A percentile compares a stretch with the other conserved stretches of the same genome.
Evolutionary conservation across 2,797 vertebrate species (phyloP).

Genomic region (Intellagama lesueurii): DNA sequence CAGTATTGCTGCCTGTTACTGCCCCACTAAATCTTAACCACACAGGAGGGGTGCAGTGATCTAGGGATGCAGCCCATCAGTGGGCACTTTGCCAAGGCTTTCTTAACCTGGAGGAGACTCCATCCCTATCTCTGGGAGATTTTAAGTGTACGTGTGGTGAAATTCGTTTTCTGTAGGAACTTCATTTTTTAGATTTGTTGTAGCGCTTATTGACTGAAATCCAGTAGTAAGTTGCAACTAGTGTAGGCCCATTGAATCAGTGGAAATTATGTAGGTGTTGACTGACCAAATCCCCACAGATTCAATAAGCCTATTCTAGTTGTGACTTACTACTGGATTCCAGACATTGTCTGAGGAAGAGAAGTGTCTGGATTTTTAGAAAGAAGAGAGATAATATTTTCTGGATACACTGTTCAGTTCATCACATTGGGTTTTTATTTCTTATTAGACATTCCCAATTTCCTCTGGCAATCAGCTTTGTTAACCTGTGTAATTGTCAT

Average conservation of each 20-base stretch:
- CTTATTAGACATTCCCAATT: neutral
- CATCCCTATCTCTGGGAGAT: neutral
- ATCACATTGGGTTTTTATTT: neutral
- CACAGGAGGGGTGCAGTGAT: neutral
- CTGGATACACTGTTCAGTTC: neutral
- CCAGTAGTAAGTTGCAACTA: too few species aligned
- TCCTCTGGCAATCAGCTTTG: slow-evolving; percentile 31
- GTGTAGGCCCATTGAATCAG: neutral
- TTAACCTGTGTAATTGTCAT: slow-evolving; percentile 39
- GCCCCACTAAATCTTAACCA: neutral
- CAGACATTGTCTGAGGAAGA: neutral
- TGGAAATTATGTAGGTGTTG: too few species aligned
- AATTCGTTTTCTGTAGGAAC: too few species aligned
- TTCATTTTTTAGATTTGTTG: too few species aligned
- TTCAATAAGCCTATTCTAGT: too few species aligned
- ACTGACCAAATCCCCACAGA: too few species aligned
- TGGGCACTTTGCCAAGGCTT: neutral
- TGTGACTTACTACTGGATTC: too few species aligned
- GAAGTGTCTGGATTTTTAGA: neutral
- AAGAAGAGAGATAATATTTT: neutral
- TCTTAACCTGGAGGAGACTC: neutral
- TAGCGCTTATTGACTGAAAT: too few species aligned
- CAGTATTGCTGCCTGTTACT: neutral
- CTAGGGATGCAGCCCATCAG: neutral
- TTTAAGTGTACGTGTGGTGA: neutral